phyloP scores from a whole-genome alignment of 2,113 vertebrate genomes.

The Gadus chalcogrammus region DNA sequence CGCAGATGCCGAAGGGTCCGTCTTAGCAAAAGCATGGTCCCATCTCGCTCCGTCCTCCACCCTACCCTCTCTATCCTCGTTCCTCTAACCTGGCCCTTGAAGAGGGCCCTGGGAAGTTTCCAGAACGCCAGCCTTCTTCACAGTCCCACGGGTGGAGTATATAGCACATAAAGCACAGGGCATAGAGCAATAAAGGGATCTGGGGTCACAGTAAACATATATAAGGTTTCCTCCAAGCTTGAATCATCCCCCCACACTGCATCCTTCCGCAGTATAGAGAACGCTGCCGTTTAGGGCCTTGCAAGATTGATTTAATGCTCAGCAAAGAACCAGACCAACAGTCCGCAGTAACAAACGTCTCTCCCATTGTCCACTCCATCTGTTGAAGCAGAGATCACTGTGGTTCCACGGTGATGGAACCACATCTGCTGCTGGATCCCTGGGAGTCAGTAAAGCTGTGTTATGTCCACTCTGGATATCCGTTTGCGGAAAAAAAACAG shows the following conservation, averaged over 20 bases:
- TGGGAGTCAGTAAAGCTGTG: slow-evolving; percentile 42
- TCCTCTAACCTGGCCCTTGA: neutral
- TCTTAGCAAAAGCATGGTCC: too few species aligned
- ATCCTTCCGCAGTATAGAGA: neutral
- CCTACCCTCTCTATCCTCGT: too few species aligned
- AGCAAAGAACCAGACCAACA: neutral
- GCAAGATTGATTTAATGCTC: neutral
- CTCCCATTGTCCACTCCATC: neutral
- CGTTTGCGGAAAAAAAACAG: slow-evolving; percentile 22
- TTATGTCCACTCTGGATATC: slow-evolving; percentile 32
- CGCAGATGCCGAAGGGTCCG: too few species aligned
- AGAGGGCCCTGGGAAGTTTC: slow-evolving; percentile 9
- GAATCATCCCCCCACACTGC: slow-evolving; percentile 4
- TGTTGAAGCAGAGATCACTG: slow-evolving; percentile 18
- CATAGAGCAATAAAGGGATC: slow-evolving; percentile 22
- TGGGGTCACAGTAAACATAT: slow-evolving; percentile 14
- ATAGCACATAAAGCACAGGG: slow-evolving; percentile 25
- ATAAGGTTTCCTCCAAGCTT: neutral
- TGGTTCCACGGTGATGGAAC: slow-evolving; percentile 33
- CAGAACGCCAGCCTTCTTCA: slow-evolving; percentile 10
- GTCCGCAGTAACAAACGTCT: too few species aligned
- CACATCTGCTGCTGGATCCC: slow-evolving; percentile 31
- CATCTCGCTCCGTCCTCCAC: too few species aligned
- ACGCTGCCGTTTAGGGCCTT: neutral
- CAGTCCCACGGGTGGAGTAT: slow-evolving; percentile 9